These are phyloP conservation scores for Oceanodroma leucorhoa DNA, from an alignment of 2,797 vertebrate species.

Conservation along the genomic window DNA sequence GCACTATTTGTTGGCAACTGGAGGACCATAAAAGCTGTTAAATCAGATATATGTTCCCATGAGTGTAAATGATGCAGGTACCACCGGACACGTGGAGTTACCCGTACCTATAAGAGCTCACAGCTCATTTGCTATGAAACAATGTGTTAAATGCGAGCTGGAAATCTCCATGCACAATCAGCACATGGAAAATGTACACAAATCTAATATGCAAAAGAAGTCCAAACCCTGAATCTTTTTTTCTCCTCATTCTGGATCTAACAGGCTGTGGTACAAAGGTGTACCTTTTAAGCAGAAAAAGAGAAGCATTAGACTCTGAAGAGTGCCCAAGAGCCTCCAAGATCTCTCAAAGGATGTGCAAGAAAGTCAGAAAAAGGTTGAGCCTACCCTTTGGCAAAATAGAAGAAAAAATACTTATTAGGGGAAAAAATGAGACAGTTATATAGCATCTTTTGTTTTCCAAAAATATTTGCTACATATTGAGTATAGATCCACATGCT, in stretches of 20 bases:
- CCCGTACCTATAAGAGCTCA: neutral
- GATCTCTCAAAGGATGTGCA: neutral
- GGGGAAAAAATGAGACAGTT: neutral
- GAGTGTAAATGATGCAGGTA: neutral
- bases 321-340: neutral
- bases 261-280: neutral
- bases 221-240: neutral
- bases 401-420: neutral
- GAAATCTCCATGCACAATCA: neutral
- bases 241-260: neutral
- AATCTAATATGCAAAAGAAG: neutral
- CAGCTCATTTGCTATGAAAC: neutral
- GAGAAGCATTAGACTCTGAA: neutral
- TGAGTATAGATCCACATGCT: neutral
- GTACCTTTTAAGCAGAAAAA: neutral
- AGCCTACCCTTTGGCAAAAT: neutral
- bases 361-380: neutral
- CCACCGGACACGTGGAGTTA: neutral
- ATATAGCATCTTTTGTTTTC: neutral
- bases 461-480: neutral
- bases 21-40: neutral
- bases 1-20: neutral
- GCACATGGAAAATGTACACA: neutral
- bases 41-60: neutral
- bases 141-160: neutral